Conservation (phyloP, 2,888 invertebrate genomes). For the Coenonympha glycerion region DNA sequence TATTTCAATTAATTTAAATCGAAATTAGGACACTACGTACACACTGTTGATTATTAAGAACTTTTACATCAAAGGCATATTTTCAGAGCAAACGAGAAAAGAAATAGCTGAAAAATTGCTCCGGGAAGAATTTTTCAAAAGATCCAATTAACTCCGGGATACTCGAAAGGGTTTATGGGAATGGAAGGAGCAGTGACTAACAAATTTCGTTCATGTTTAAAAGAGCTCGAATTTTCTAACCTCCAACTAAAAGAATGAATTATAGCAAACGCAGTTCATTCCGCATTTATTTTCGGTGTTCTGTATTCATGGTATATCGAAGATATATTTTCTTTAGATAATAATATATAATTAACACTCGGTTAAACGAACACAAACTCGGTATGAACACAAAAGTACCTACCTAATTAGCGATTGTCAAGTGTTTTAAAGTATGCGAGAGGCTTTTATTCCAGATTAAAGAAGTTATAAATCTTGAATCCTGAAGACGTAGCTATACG, state of each 20-base stretch:
- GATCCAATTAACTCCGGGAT: constrained; percentile 58
- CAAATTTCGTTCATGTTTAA: constrained; percentile 51
- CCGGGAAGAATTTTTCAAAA: constrained; percentile 53
- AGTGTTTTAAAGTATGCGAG: too few relatives aligned
- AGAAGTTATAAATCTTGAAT: too few relatives aligned
- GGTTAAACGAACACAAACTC: too few relatives aligned
- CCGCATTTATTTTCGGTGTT: too few relatives aligned
- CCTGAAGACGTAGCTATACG: too few relatives aligned
- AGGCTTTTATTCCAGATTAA: too few relatives aligned
- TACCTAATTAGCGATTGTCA: too few relatives aligned
- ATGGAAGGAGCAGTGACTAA: constrained; percentile 54
- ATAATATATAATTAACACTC: too few relatives aligned
- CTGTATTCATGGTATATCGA: too few relatives aligned
- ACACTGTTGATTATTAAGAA: constrained; percentile 30
- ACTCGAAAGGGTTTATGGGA: constrained; percentile 54
- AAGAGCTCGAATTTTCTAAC: constrained; percentile 46
- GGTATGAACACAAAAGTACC: too few relatives aligned
- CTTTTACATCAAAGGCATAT: constrained; percentile 43
- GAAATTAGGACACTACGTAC: constrained; percentile 2
- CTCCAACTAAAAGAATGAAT: constrained; percentile 44
- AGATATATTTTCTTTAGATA: too few relatives aligned
- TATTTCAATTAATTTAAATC: background rate
- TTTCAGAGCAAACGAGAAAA: constrained; percentile 45
- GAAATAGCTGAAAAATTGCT: constrained; percentile 59
- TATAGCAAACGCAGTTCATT: constrained; percentile 27